Evolutionary conservation across 1,140 invertebrate species (phyloP).

Genomic region (Microplitis demolitor): DNA sequence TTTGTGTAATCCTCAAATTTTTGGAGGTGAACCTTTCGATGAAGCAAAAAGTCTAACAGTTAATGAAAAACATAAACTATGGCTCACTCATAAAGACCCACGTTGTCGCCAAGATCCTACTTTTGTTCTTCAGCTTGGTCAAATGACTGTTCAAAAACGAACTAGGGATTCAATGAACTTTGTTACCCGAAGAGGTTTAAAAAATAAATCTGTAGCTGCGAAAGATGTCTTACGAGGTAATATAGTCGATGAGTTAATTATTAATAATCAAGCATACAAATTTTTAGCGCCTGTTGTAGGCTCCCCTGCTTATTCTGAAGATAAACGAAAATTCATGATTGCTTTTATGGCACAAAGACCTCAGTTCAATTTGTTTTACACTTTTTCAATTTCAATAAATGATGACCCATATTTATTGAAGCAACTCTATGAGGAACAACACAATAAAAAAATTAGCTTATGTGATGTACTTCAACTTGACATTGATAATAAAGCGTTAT

Average conservation of each 20-base stretch:
- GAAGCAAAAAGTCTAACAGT: background rate
- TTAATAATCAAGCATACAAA: background rate
- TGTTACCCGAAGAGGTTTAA: background rate
- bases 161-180: background rate
- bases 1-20: background rate
- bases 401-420: background rate
- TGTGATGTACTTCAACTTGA: background rate
- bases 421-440: background rate
- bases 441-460: background rate
- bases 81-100: background rate
- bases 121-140: no score
- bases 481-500: background rate
- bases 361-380: background rate
- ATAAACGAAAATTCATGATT: background rate
- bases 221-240: background rate
- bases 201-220: background rate
- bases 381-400: background rate
- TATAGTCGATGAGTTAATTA: background rate
- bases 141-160: no score
- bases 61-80: background rate
- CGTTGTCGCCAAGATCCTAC: background rate
- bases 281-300: background rate
- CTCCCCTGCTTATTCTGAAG: background rate
- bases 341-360: background rate
- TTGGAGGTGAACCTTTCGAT: conserved; percentile 7